Percentiles rank a stretch among this genome's conserved stretches.
Evolutionary conservation across 1,140 invertebrate species (phyloP).

Genomic region (Gonioctena quinquepunctata): DNA sequence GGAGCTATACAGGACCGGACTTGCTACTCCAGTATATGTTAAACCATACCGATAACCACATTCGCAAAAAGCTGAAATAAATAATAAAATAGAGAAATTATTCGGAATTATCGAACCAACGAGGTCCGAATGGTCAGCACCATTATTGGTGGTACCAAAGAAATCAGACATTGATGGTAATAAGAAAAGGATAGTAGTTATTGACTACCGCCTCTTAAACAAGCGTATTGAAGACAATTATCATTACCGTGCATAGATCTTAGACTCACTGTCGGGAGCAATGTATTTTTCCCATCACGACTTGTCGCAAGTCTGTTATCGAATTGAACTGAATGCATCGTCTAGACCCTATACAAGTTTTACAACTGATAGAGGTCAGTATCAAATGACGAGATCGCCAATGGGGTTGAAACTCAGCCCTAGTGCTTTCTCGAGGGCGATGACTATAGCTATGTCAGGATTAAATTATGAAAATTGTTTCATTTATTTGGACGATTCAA

Average conservation of each 20-base stretch:
- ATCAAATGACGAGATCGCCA: constrained; percentile 31
- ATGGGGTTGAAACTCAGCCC: constrained; percentile 39
- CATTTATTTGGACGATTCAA: constrained; percentile 52
- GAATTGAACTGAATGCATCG: constrained; percentile 49
- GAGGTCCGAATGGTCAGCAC: constrained; percentile 36
- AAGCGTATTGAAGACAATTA: constrained; percentile 33
- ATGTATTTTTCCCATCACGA: constrained; percentile 24
- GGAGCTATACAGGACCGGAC: no score
- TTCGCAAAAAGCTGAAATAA: constrained; percentile 35
- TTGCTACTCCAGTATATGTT: constrained; percentile 34
- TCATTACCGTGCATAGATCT: constrained; percentile 34
- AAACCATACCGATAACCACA: constrained; percentile 42
- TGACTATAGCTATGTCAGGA: constrained; percentile 32
- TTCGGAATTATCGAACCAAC: constrained; percentile 39
- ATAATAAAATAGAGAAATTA: constrained; percentile 24
- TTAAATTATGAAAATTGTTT: constrained; percentile 34
- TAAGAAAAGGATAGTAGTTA: constrained; percentile 35
- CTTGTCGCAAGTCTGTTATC: constrained; percentile 53
- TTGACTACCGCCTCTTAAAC: constrained; percentile 33
- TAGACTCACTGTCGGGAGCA: constrained; percentile 28
- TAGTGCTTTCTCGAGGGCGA: constrained; percentile 33
- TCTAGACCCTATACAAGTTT: constrained; percentile 50
- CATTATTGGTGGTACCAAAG: constrained; percentile 39
- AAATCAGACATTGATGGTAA: constrained; percentile 30
- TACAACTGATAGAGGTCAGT: constrained; percentile 34